Evolutionary conservation across 2,888 invertebrate genomes (phyloP).

Genomic region (Andrena camellia): DNA sequence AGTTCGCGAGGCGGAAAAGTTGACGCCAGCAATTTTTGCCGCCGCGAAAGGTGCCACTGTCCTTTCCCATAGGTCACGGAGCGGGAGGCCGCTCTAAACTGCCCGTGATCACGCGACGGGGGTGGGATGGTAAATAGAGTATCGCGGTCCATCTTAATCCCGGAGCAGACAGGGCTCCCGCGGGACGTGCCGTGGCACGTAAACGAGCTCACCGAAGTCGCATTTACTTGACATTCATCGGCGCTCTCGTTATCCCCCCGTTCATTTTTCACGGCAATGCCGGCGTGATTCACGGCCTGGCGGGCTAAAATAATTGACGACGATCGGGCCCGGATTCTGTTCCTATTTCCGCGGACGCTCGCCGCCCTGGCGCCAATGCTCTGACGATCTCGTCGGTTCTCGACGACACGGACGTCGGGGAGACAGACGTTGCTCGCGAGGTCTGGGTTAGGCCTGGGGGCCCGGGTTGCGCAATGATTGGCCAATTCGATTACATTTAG

Average conservation of each 20-base stretch:
- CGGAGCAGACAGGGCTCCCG: slow-evolving; percentile 32
- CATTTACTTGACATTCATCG: slow-evolving; percentile 69
- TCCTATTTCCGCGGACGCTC: slow-evolving; percentile 14
- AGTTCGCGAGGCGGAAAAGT: slow-evolving; percentile 4
- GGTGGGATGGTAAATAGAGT: not conserved
- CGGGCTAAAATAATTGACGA: slow-evolving; percentile 61
- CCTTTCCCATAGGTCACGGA: not conserved
- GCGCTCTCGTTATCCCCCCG: slow-evolving; percentile 57
- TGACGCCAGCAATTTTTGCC: slow-evolving; percentile 3
- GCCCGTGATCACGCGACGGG: not conserved
- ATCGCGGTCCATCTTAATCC: slow-evolving; percentile 19
- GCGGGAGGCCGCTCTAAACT: not conserved
- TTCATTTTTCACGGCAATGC: slow-evolving; percentile 69
- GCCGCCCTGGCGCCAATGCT: not conserved
- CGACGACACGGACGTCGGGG: not conserved
- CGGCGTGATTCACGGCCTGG: slow-evolving; percentile 58
- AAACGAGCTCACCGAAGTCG: slow-evolving; percentile 44
- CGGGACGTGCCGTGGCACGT: slow-evolving; percentile 45
- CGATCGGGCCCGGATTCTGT: not conserved
- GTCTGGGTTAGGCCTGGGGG: not conserved
- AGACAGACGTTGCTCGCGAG: not conserved
- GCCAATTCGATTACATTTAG: slow-evolving; percentile 48
- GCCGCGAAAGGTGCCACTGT: not conserved
- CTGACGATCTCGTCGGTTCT: not conserved
- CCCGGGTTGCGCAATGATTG: slow-evolving; percentile 34